Evolutionary conservation across 2,113 vertebrate genomes (phyloP).

Genomic region (Aspiorhynchus laticeps): DNA sequence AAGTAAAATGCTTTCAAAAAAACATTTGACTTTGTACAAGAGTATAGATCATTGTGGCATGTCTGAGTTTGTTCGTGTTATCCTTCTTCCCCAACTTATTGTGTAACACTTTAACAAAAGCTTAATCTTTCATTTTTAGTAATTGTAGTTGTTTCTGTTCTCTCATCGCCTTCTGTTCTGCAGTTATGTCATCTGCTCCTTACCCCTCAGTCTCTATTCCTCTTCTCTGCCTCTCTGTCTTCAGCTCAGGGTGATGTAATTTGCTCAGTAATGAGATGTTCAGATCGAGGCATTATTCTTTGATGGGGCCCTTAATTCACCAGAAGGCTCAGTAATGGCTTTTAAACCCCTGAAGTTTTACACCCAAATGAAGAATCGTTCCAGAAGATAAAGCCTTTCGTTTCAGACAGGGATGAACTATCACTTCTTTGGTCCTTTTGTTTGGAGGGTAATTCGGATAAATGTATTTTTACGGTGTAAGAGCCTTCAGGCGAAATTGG

Average conservation of each 20-base stretch:
- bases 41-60: neutral
- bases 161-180: neutral
- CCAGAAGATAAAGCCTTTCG: constrained; percentile 41
- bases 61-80: neutral
- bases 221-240: constrained; percentile 25
- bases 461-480: neutral
- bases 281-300: constrained; percentile 50
- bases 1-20: too few relatives aligned
- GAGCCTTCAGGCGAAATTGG: neutral
- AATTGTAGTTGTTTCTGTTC: neutral
- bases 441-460: constrained; percentile 28
- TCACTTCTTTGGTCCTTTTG: constrained; percentile 20
- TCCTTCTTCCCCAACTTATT: neutral
- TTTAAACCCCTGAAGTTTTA: constrained; percentile 53
- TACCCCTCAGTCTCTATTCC: constrained; percentile 22
- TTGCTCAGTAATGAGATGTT: constrained; percentile 52
- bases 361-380: constrained; percentile 36
- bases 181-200: constrained; percentile 9
- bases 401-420: constrained; percentile 39
- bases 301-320: constrained; percentile 48
- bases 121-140: neutral
- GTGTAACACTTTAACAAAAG: neutral
- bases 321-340: constrained; percentile 50
- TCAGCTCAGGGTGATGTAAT: constrained; percentile 41
- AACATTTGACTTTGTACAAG: neutral